Evolutionary conservation across 2,113 vertebrate genomes (phyloP).

Genomic region (Hippoglossus stenolepis): DNA sequence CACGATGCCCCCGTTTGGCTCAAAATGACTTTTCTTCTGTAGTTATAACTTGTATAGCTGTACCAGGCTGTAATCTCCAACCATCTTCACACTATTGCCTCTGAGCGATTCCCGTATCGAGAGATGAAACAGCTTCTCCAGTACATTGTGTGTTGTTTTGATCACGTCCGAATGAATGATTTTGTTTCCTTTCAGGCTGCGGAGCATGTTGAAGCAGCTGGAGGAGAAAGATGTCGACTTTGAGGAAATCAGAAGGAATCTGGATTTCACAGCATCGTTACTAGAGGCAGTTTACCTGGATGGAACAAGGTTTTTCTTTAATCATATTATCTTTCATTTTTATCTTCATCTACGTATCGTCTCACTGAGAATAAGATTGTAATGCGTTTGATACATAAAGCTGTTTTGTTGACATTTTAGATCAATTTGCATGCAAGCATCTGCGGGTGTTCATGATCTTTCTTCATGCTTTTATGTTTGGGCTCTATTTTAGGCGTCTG

Average conservation of each 20-base stretch:
- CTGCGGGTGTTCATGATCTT: no score
- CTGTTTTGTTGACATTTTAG: no score
- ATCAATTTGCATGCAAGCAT: no score
- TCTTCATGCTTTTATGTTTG: no score
- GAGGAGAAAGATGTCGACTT: constrained; percentile 90
- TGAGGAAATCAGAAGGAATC: constrained; percentile 90
- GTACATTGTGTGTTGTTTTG: constrained; percentile 1
- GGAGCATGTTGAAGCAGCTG: constrained; percentile 90
- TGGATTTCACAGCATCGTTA: constrained; percentile 91
- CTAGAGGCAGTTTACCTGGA: constrained; percentile 92
- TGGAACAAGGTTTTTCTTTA: constrained; percentile 85
- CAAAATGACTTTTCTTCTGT: not conserved
- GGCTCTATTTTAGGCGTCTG: no score
- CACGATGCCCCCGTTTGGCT: constrained; percentile 14
- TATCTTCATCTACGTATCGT: not conserved
- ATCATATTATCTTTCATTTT: not conserved
- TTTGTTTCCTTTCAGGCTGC: constrained; percentile 79
- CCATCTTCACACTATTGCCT: not conserved
- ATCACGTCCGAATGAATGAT: not conserved
- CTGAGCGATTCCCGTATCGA: not conserved
- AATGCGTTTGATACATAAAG: no score
- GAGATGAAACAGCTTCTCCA: not conserved
- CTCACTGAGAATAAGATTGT: no score
- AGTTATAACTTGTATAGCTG: no score
- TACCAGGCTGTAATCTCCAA: not conserved